phyloP scores from a whole-genome alignment of 2,797 vertebrate genomes.

The Megaceryle alcyon region DNA sequence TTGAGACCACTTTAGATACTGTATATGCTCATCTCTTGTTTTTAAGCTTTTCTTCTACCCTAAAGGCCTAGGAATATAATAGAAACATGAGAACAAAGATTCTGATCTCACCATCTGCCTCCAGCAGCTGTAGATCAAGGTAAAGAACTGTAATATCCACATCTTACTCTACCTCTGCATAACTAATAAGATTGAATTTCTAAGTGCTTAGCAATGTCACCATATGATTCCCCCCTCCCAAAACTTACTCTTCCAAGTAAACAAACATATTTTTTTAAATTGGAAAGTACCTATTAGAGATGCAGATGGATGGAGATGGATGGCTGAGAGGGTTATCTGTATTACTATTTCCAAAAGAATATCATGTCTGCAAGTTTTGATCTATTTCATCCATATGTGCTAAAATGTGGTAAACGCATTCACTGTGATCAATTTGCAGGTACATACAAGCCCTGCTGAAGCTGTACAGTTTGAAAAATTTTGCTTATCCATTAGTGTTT shows the following conservation, averaged over 20 bases:
- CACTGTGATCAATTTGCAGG: not conserved
- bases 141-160: not conserved
- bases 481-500: not conserved
- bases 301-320: not conserved
- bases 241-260: not conserved
- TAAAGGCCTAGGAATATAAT: not conserved
- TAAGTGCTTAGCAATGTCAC: not conserved
- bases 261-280: not conserved
- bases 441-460: not conserved
- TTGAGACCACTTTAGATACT: not conserved
- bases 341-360: not conserved
- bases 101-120: not conserved
- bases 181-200: not conserved
- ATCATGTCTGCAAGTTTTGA: not conserved
- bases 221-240: not conserved
- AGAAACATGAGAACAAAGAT: not conserved
- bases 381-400: not conserved
- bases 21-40: not conserved
- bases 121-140: not conserved
- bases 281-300: not conserved
- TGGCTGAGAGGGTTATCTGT: not conserved
- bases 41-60: not conserved
- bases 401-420: not conserved
- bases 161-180: not conserved
- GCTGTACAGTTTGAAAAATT: not conserved